A percentile compares a stretch with the other conserved stretches of the same genome.
These are phyloP conservation scores for Argya squamiceps DNA, from an alignment of 2,797 vertebrate genomes.

Conservation along the genomic window DNA sequence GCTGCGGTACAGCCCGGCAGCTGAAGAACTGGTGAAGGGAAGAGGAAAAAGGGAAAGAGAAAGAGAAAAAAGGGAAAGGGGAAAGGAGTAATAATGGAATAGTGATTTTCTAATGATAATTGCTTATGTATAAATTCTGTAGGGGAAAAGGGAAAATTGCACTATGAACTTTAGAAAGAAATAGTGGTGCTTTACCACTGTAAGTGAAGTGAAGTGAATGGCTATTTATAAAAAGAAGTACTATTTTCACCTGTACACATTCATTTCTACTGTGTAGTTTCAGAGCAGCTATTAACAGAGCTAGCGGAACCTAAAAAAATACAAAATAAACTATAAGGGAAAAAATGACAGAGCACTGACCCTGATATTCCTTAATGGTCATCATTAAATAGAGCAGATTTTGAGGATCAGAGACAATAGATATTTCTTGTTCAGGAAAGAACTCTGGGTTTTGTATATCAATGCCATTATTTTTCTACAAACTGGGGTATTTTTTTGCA, in stretches of 20 bases:
- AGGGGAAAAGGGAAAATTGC: slow-evolving; percentile 74
- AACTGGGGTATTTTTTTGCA: slow-evolving; percentile 36
- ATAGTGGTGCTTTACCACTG: slow-evolving; percentile 58
- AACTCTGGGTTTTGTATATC: slow-evolving; percentile 25
- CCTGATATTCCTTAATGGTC: not conserved
- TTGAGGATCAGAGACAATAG: slow-evolving; percentile 20
- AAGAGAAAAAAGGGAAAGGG: slow-evolving; percentile 1
- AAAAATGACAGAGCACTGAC: slow-evolving; percentile 35
- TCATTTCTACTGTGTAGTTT: slow-evolving; percentile 31
- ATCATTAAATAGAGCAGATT: not conserved
- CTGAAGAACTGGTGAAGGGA: not conserved
- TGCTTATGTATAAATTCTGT: slow-evolving; percentile 50
- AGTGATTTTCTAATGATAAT: slow-evolving; percentile 22
- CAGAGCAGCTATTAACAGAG: slow-evolving; percentile 38
- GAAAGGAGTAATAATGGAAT: slow-evolving; percentile 18
- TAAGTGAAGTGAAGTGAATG: not conserved
- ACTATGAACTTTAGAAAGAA: slow-evolving; percentile 70
- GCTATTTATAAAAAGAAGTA: slow-evolving; percentile 65
- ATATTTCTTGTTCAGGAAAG: slow-evolving; percentile 44
- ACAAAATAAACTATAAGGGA: not conserved
- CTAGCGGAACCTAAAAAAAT: slow-evolving; percentile 12
- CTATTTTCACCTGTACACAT: slow-evolving; percentile 28
- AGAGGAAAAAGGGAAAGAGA: not conserved
- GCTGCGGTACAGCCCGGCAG: not conserved
- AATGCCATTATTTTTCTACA: slow-evolving; percentile 59